Evolutionary conservation across 1,140 invertebrate genomes (phyloP), one percentile per base, ranked within the genome.

Genomic region (Trichonephila inaurata): DNA sequence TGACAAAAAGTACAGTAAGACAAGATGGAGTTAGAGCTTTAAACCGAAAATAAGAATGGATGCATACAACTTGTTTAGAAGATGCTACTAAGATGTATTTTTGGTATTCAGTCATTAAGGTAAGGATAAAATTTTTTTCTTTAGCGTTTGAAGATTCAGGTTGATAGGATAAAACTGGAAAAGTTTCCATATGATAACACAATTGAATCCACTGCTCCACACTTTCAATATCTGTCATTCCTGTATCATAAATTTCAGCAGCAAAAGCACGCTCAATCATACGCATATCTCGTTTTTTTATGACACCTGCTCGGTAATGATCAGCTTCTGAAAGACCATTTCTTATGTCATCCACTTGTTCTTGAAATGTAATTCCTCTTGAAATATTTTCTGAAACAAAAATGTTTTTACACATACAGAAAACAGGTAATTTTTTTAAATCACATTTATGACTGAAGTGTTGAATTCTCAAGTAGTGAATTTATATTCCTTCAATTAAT

Each of bases 51-150:
- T 44, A n/a, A 64, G 14, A 82, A 64, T 82, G 60, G 14, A 91
- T 24, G 60, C 89, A 91, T 0, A 91, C 28, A 69, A 91, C 21
- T 33, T 83, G 51, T 61, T 64, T 91, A 12, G 44, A 24, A 28
- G 72, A 91, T 69, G 72, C 19, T 1, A 91, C 19, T 10, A 91
- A 77, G 19, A 91, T 82, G 33, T 83, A 51, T 64, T 83, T 91
- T 58, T 91, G 89, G 24, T 83, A 91, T 44, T 82, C 77, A 19
- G 89, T 91, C 89, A 91, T 91, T 82, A 91, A 83, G 19, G 82
- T 51, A 7, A 91, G 28, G 18, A 91, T 61, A 62, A 91, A 82
- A 44, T 64, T 33, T n/a, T 91, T 60, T 18, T 62, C 58, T 62
- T 64, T 64, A 77, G 19, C 24, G 40, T 18, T 18, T 51, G 33